Evolutionary conservation across 2,113 vertebrate species (phyloP).

Genomic region (Petrocephalus zakoni): DNA sequence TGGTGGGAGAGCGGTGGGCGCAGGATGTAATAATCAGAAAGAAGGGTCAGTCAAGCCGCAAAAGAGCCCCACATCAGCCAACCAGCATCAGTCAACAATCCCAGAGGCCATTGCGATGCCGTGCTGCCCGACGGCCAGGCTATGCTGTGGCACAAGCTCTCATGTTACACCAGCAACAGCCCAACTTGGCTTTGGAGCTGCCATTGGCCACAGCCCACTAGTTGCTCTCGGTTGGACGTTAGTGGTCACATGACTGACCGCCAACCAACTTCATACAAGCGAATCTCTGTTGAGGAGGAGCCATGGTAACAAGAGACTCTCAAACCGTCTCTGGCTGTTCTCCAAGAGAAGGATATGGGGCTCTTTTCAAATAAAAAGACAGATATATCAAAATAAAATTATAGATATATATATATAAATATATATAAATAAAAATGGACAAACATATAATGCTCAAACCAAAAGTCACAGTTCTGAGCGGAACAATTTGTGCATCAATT

Average conservation of each 20-base stretch:
- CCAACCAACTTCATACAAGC: neutral
- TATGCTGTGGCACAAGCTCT: neutral
- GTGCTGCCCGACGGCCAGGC: neutral
- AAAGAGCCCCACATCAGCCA: slow-evolving; percentile 69
- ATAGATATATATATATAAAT: slow-evolving; percentile 58
- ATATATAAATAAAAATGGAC: slow-evolving; percentile 61
- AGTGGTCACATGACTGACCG: neutral
- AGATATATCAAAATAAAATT: slow-evolving; percentile 29
- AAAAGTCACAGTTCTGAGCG: slow-evolving; percentile 19
- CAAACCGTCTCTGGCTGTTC: neutral
- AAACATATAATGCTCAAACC: slow-evolving; percentile 54
- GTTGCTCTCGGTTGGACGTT: neutral
- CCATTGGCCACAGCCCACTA: neutral
- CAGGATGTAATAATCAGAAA: slow-evolving; percentile 72
- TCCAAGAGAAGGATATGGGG: slow-evolving; percentile 53
- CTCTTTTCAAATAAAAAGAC: slow-evolving; percentile 56
- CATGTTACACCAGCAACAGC: neutral
- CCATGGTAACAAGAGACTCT: neutral
- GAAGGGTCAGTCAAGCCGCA: slow-evolving; percentile 70
- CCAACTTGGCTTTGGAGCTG: neutral
- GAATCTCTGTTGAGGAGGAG: neutral
- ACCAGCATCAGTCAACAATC: slow-evolving; percentile 33
- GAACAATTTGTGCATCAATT: neutral
- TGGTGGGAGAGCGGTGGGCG: slow-evolving; percentile 67
- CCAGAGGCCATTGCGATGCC: neutral